Evolutionary conservation across 2,797 vertebrate species (phyloP).

Genomic region (Mormyrus hasselquistii): DNA sequence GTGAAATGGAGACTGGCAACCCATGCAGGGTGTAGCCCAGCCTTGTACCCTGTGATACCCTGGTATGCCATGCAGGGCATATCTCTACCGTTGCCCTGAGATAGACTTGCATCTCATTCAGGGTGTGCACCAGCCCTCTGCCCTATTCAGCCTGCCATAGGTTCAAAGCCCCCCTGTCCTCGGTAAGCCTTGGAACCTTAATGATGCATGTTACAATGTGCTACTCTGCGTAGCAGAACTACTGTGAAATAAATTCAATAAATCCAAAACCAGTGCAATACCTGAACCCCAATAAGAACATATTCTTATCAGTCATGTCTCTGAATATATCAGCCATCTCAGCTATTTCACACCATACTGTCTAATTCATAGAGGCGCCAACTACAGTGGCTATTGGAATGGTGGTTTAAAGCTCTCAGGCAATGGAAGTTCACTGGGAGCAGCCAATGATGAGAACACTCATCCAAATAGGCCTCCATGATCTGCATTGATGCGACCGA

Average conservation of each 20-base stretch:
- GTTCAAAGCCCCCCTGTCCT: neutral
- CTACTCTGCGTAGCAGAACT: neutral
- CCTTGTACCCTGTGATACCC: neutral
- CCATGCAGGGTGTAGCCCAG: neutral
- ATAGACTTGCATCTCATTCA: neutral
- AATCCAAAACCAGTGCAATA: neutral
- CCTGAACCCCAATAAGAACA: neutral
- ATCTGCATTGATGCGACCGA: neutral
- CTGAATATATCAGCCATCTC: neutral
- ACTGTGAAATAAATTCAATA: neutral
- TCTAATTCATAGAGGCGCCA: neutral
- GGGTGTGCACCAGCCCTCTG: neutral
- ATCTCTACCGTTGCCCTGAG: too few relatives aligned
- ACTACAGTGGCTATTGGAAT: neutral
- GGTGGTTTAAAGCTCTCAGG: neutral
- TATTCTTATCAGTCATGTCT: neutral
- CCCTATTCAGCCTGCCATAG: neutral
- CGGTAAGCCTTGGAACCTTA: neutral
- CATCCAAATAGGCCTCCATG: neutral
- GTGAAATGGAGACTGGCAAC: neutral
- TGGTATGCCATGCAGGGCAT: too few relatives aligned
- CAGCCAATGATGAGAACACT: neutral
- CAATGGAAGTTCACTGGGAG: neutral
- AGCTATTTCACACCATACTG: neutral
- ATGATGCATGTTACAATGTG: neutral